Base-by-base conservation (phyloP, 35 echinoderm and acorn worm genomes). In the Ophioderma brevispina region DNA sequence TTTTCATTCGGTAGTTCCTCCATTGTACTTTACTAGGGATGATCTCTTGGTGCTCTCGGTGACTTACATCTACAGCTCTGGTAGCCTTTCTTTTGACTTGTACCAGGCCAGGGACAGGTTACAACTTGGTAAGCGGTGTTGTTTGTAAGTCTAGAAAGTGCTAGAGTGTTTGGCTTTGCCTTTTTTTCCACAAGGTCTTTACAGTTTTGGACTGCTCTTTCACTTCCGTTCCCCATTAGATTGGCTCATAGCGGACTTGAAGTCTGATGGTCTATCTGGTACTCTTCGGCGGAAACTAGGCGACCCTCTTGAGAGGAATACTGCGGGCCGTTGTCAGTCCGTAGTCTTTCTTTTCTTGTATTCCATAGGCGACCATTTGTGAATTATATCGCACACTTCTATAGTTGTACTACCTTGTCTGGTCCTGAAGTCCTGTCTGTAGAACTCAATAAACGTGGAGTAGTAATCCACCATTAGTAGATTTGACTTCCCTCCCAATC, bases 271-370 rank as follows among this genome's bases (percentile, higher is more conserved):
- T 40, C 23, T 21, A 80, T 59, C 3, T 80, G 41, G 32, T 88
- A 95, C 0, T 89, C 78, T n/a, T 42, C 37, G n/a, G 38, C 59
- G 83, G 90, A 92, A 95, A 41, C 55, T 21, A n/a, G n/a, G n/a
- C 33, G 42, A 76, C 92, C 92, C 39, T 92, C 81, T 84, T 38
- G 8, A 75, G 90, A 96, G 0, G 37, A 38, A 42, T 89, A 96
- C 43, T 92, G 90, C 37, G 94, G 94, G n/a, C 90, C 94, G 41
- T 96, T 96, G 81, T 92, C 94, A 52, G 86, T 85, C 39, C 80
- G 28, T 17, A 96, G 38, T 14, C 37, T 64, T 87, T n/a, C n/a
- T n/a, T n/a, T n/a, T n/a, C 85, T 5, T 90, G 94, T 37, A 96
- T 92, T 8, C 85, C 94, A 38, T 31, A 86, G 31, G 19, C 55